Evolutionary conservation across 2,113 vertebrate genomes (phyloP).

Genomic region (Crocuta crocuta): DNA sequence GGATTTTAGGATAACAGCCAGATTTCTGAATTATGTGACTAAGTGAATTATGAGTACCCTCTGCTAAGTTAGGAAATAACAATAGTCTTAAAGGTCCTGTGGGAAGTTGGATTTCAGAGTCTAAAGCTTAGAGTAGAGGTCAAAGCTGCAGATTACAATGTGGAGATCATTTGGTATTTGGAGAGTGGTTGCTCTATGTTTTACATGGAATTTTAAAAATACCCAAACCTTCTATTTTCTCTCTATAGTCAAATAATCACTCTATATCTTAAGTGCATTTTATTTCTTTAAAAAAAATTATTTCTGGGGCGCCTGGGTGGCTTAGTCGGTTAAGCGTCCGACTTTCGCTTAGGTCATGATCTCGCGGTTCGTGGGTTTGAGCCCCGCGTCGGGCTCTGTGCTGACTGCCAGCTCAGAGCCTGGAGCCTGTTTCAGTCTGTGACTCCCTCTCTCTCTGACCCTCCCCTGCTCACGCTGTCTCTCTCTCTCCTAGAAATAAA

Average conservation of each 20-base stretch:
- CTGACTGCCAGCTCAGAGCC: too few species aligned
- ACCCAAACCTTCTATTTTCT: slow-evolving; percentile 1
- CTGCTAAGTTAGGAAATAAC: background rate
- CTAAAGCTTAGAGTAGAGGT: background rate
- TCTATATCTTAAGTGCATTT: background rate
- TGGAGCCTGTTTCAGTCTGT: too few species aligned
- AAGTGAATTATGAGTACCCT: background rate
- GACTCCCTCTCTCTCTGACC: too few species aligned
- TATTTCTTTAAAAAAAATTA: background rate
- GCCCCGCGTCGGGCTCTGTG: too few species aligned
- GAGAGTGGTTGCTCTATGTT: background rate
- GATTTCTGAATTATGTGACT: slow-evolving; percentile 6
- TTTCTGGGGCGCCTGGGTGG: too few species aligned
- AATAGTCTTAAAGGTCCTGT: background rate
- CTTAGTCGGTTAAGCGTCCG: too few species aligned
- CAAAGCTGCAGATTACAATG: background rate
- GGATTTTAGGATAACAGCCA: background rate
- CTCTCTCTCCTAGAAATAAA: too few species aligned
- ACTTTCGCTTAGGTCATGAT: too few species aligned
- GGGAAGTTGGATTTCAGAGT: background rate
- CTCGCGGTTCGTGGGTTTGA: too few species aligned
- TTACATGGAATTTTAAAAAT: slow-evolving; percentile 23
- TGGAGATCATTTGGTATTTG: background rate
- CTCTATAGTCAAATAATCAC: slow-evolving; percentile 14
- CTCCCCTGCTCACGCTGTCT: too few species aligned